Evolutionary conservation across 2,113 vertebrate species (phyloP).

Genomic region (Anoura caudifer): DNA sequence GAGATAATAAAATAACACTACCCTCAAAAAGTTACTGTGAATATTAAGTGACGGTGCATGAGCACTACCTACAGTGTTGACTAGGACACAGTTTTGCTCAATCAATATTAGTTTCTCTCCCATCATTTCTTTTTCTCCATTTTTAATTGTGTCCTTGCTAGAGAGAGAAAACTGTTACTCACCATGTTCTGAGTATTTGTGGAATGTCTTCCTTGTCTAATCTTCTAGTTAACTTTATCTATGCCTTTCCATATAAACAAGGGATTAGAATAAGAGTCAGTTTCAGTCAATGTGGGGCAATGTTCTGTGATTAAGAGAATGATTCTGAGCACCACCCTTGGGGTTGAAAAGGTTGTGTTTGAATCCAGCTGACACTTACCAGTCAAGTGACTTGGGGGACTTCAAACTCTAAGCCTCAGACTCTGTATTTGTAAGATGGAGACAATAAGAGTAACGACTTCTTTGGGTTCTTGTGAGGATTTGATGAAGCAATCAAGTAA

Average conservation of each 20-base stretch:
- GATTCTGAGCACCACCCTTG: background rate
- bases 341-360: background rate
- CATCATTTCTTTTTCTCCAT: background rate
- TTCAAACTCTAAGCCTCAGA: background rate
- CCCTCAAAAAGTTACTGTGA: background rate
- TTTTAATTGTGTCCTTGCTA: background rate
- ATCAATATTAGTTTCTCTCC: background rate
- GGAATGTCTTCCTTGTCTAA: background rate
- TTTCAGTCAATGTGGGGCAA: background rate
- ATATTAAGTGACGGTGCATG: background rate
- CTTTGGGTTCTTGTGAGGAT: background rate
- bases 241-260: background rate
- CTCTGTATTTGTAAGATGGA: background rate
- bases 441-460: background rate
- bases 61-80: background rate
- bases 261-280: background rate
- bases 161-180: background rate
- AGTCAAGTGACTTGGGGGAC: background rate
- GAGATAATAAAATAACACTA: background rate
- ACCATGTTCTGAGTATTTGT: background rate
- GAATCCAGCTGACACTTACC: background rate
- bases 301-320: background rate
- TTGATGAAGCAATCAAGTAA: background rate
- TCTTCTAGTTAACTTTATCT: background rate
- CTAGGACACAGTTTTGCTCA: background rate